Percentiles rank a stretch among this genome's conserved stretches.
Conservation (phyloP, 1,140 invertebrate species). For the Lordiphosa mommai region DNA sequence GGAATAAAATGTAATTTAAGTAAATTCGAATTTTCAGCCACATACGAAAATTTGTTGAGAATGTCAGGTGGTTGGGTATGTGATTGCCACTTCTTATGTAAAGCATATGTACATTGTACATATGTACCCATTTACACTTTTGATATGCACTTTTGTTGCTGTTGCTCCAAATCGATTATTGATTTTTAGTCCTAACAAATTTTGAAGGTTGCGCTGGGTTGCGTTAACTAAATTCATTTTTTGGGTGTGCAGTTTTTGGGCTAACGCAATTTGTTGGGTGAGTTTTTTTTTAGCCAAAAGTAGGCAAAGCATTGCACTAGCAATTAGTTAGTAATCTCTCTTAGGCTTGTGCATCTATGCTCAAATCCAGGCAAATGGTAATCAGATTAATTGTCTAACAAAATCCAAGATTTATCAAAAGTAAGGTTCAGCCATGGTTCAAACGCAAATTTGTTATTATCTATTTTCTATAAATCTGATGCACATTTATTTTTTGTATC, state of each 20-base stretch:
- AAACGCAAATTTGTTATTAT: no score
- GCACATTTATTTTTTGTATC: no score
- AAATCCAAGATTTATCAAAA: no score
- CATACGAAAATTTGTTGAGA: conserved; percentile 41
- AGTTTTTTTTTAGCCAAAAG: no score
- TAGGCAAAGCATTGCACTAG: no score
- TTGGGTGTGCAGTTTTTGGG: background rate
- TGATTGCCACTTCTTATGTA: background rate
- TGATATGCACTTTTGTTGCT: conserved; percentile 1
- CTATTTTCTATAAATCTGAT: no score
- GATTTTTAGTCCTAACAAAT: conserved; percentile 45
- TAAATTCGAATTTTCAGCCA: conserved; percentile 71
- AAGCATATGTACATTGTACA: background rate
- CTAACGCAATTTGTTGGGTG: background rate
- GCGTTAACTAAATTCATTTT: background rate
- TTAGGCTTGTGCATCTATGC: no score
- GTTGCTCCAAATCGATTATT: conserved; percentile 54
- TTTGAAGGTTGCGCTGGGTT: conserved; percentile 34
- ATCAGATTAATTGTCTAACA: no score
- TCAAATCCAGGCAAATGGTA: no score
- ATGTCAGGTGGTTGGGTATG: background rate
- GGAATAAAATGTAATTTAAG: conserved; percentile 78
- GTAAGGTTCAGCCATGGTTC: no score
- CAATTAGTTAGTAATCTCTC: no score
- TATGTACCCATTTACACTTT: background rate